phyloP scores from a whole-genome alignment of 2,888 invertebrate genomes.

The Macaria notata region DNA sequence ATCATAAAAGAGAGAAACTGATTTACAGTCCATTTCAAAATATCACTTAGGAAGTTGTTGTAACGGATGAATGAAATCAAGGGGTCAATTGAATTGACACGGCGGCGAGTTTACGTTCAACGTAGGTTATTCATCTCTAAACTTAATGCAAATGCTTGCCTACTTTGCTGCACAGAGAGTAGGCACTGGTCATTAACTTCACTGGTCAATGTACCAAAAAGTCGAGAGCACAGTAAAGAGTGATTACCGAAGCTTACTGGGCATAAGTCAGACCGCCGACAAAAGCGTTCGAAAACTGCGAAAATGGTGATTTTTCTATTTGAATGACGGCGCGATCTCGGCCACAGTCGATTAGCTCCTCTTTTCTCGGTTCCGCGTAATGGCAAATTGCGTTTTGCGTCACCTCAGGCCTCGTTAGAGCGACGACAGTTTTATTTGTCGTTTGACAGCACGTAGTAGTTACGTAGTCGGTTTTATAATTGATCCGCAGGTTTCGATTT shows the following conservation, averaged over 20 bases:
- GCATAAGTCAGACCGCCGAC: constrained; percentile 6
- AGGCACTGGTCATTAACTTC: background rate
- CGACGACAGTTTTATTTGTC: constrained; percentile 27
- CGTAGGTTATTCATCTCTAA: background rate
- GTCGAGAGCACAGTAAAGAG: constrained; percentile 18
- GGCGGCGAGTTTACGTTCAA: background rate
- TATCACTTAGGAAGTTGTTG: too few relatives aligned
- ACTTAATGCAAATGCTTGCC: constrained; percentile 1
- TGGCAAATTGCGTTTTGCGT: constrained; percentile 67
- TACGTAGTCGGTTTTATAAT: constrained; percentile 26
- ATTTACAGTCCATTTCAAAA: too few relatives aligned
- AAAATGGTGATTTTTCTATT: constrained; percentile 34
- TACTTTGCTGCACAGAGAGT: background rate
- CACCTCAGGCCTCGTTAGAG: constrained; percentile 53
- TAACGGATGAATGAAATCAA: constrained; percentile 12
- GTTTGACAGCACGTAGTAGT: constrained; percentile 24
- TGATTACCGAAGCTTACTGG: constrained; percentile 27
- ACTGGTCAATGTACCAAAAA: constrained; percentile 18
- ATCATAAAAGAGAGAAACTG: too few relatives aligned
- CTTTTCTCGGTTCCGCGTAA: constrained; percentile 55
- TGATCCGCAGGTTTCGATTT: constrained; percentile 15
- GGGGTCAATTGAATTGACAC: constrained; percentile 1
- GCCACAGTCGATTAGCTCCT: constrained; percentile 66
- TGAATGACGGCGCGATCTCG: constrained; percentile 40
- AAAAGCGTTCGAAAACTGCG: constrained; percentile 29